A percentile compares a stretch with the other conserved stretches of the same genome.
Evolutionary conservation across 1,140 invertebrate species (phyloP).

Genomic region (Pogonomyrmex californicus): DNA sequence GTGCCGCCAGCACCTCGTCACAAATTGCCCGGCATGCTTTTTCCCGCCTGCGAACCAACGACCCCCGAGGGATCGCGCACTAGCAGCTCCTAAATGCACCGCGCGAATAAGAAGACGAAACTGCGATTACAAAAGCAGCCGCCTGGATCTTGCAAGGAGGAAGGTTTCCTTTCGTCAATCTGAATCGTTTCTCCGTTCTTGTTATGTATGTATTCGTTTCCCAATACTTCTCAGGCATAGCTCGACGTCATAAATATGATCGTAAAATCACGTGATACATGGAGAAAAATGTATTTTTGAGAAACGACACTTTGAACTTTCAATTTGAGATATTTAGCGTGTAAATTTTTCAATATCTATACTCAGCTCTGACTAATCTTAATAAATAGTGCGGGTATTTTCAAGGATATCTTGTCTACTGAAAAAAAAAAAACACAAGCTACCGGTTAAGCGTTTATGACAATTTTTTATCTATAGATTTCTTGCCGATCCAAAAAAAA

Average conservation of each 20-base stretch:
- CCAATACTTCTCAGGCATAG: not conserved
- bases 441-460: not conserved
- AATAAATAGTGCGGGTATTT: not conserved
- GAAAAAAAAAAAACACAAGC: not conserved
- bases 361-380: not conserved
- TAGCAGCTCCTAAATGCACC: conserved; percentile 80
- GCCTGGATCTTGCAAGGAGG: conserved; percentile 35
- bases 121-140: conserved; percentile 43
- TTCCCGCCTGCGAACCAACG: conserved; percentile 65
- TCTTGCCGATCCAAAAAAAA: conserved; percentile 1
- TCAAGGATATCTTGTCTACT: not conserved
- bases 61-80: conserved; percentile 72
- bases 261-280: not conserved
- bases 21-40: conserved; percentile 79
- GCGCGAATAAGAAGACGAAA: conserved; percentile 66
- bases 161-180: not conserved
- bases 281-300: not conserved
- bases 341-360: not conserved
- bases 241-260: not conserved
- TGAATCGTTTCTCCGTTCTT: not conserved
- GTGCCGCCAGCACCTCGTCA: conserved; percentile 76
- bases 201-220: not conserved
- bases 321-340: conserved; percentile 5
- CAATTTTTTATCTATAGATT: not conserved
- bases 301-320: not conserved